These are phyloP conservation scores for Triops cancriformis DNA, from an alignment of 1,140 invertebrate genomes.

Conservation along the genomic window DNA sequence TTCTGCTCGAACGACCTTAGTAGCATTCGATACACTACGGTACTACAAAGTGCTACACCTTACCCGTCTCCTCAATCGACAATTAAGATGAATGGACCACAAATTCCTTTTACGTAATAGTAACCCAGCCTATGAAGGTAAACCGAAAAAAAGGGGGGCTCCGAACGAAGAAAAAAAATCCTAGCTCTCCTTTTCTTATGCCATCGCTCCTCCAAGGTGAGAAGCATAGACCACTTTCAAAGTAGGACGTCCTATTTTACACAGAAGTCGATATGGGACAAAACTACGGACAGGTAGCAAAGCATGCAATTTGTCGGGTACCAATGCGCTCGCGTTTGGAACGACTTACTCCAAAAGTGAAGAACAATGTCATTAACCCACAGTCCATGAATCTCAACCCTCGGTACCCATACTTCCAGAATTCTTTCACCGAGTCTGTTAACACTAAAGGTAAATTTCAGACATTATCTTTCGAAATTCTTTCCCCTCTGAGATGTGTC, in stretches of 20 bases:
- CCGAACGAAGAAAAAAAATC: too few species aligned
- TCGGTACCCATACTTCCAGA: too few species aligned
- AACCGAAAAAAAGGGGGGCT: too few species aligned
- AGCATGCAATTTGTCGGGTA: background rate
- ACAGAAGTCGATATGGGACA: background rate
- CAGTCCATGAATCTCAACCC: background rate
- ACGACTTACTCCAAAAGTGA: background rate
- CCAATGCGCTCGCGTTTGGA: background rate
- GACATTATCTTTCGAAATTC: background rate
- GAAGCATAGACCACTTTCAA: background rate
- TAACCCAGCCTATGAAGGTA: background rate
- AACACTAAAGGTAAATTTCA: background rate
- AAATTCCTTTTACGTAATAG: background rate
- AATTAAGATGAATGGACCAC: background rate
- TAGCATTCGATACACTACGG: background rate
- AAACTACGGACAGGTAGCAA: conserved; percentile 1
- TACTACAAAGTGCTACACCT: background rate
- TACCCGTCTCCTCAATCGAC: background rate
- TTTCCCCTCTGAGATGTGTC: background rate
- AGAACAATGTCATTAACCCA: background rate
- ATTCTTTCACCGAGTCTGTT: too few species aligned
- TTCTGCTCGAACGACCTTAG: background rate
- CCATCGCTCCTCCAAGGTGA: background rate
- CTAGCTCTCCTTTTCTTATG: background rate
- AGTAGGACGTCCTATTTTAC: conserved; percentile 13